These are phyloP conservation scores for Chelonus insularis DNA, from an alignment of 1,140 invertebrate species.

Conservation along the genomic window DNA sequence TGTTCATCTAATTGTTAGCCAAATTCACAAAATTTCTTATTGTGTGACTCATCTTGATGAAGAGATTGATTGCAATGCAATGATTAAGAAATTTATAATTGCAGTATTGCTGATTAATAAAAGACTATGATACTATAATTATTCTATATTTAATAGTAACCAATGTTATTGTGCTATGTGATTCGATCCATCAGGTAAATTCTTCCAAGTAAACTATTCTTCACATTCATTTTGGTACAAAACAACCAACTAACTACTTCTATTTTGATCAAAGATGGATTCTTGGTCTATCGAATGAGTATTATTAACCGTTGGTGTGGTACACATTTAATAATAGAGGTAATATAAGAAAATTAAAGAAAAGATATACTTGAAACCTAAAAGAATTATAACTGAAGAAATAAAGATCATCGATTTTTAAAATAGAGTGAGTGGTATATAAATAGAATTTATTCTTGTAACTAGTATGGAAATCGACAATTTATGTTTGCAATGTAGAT, in stretches of 20 bases:
- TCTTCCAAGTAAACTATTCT: too few relatives aligned
- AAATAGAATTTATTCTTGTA: slow-evolving; percentile 5
- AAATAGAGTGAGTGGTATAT: slow-evolving; percentile 23
- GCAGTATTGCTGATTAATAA: slow-evolving; percentile 15
- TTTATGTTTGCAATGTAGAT: slow-evolving; percentile 24
- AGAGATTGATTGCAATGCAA: not conserved
- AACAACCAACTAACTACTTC: too few relatives aligned
- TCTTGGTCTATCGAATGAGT: too few relatives aligned
- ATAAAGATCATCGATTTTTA: too few relatives aligned
- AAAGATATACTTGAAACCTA: too few relatives aligned
- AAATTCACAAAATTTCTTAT: slow-evolving; percentile 9
- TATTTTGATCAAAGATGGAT: too few relatives aligned
- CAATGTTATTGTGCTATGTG: slow-evolving; percentile 35
- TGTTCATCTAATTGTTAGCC: slow-evolving; percentile 3
- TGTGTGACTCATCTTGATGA: not conserved
- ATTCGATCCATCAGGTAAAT: slow-evolving; percentile 36
- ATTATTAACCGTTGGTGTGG: too few relatives aligned
- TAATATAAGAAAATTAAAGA: too few relatives aligned
- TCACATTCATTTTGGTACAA: too few relatives aligned
- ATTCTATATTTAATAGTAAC: slow-evolving; percentile 30
- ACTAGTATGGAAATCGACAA: slow-evolving; percentile 23
- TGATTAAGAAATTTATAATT: not conserved
- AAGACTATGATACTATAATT: slow-evolving; percentile 27
- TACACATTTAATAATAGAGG: too few relatives aligned
- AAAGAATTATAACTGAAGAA: too few relatives aligned